Base-by-base conservation (phyloP, 2,113 vertebrate genomes). In the Tympanuchus pallidicinctus region DNA sequence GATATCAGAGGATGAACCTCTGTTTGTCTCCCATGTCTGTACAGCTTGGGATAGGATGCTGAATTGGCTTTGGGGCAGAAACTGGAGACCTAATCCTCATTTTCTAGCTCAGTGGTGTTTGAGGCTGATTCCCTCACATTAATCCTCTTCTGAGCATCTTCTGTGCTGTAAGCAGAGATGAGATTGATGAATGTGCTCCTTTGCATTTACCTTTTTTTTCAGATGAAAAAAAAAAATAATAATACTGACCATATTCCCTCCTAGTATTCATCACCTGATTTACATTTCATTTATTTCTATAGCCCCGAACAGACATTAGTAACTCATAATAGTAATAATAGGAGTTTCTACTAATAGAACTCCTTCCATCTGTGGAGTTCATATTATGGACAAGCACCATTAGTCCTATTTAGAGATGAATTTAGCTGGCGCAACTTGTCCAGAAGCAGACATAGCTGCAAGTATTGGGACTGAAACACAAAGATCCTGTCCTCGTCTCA, bases 281-380 rank as follows among this genome's bases (percentile, higher is more conserved):
- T 82, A 77, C 59, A 56, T 93, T 85, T 92, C 5, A 71, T 95
- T 86, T 92, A 65, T 91, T 92, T 89, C 87, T 92, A 43, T 65
- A 81, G 73, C 64, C 85, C 50, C n/a, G 84, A 87, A 89, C 52
- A 91, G 87, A 80, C 32, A 67, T 74, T 88, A 71, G 50, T 80
- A 82, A 85, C 52, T 83, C 50, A 18, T 77, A 82, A n/a, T 40
- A 70, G 54, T 76, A 95, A 77, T 82, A 89, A 86, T 2, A 88
- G 20, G 40, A 83, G 67, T 87, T 87, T 93, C 50, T 85, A 70
- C 64, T 80, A 89, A 82, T 32, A 70, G 64, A 91, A 72, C 48
- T 82, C 66, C 63, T 92, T 89, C 59, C 54, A 48, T 85, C 72
- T 93, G 48, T 74, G 19, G 64, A 87, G 71, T 92, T 74, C 47